Evolutionary conservation across 2,113 vertebrate genomes (phyloP), one percentile per base, ranked within the genome.

Genomic region (Suncus etruscus): DNA sequence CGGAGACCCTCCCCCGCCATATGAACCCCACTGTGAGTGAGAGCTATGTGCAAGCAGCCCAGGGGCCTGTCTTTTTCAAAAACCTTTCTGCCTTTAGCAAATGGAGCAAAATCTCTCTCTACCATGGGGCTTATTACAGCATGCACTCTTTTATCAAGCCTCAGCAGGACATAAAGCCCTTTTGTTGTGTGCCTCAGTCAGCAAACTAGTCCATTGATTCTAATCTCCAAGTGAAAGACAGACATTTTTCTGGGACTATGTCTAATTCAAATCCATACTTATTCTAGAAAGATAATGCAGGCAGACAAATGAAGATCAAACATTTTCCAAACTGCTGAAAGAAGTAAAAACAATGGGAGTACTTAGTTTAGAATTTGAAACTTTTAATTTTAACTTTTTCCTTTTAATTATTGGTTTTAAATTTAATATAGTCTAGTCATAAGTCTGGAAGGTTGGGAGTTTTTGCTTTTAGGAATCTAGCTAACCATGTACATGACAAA

Each of bases 11-110:
- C 99, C 99, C 10, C 99, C 99, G 94, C 98, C 98, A 1, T 99
- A 99, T 77, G 99, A 99, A 90, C 99, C 99, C 18, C 99, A 99
- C 96, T 99, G 99, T 99, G 98, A 99, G 99, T 98, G 83, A 68
- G 61, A 0, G 1, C 27, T 39, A 39, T 68, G n/a, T 5, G 1
- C 47, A 65, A 1, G 87, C 1, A 50, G 29, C 63, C 3, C 8
- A n/a, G 51, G 68, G 87, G 77, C 25, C 24, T 39, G 58, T 15
- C 25, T 95, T 85, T 77, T 83, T 86, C 82, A 27, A 45, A 32
- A 18, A 31, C 3, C 29, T 78, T 87, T 12, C 45, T 95, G 84
- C 83, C 47, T 5, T 15, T 88, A 85, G 58, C 81, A 91, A 86
- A 7, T 50, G 87, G 88, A 83, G 39, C 12, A 6, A 84, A 58